phyloP scores from a whole-genome alignment of 2,888 invertebrate species.

The Lysandra coridon region DNA sequence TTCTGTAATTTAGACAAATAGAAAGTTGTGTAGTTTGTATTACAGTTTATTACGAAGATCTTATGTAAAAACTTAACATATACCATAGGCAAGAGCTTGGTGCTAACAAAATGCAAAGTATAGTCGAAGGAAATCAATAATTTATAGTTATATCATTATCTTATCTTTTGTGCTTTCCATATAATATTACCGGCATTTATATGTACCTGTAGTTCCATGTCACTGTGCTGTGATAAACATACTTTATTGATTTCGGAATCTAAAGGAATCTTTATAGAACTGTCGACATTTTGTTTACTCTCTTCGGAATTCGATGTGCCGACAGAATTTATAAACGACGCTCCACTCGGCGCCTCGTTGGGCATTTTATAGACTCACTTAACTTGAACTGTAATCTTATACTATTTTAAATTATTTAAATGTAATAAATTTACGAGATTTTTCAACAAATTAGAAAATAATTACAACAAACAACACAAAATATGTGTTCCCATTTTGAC shows the following conservation, averaged over 20 bases:
- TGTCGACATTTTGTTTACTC: slow-evolving; percentile 22
- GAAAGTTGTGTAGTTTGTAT: background rate
- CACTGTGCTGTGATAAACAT: background rate
- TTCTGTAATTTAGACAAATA: background rate
- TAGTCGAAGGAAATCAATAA: background rate
- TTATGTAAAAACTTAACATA: background rate
- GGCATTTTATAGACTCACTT: slow-evolving; percentile 1
- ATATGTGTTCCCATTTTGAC: background rate
- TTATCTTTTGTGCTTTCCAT: background rate
- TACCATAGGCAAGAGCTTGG: too few relatives aligned
- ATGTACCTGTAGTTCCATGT: background rate
- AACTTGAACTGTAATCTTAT: background rate
- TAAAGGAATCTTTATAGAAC: background rate
- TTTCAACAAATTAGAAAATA: background rate
- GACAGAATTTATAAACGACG: background rate
- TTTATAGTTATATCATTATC: background rate
- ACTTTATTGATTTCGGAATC: slow-evolving; percentile 5
- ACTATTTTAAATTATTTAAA: background rate
- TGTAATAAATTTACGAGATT: background rate
- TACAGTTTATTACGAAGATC: too few relatives aligned
- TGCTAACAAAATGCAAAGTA: background rate
- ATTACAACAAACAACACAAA: slow-evolving; percentile 1
- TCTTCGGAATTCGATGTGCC: background rate
- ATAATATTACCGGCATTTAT: background rate
- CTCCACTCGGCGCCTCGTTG: background rate